Evolutionary conservation across 2,888 invertebrate species (phyloP), one percentile per base, ranked within the genome.

Genomic region (Cybosia mesomella): DNA sequence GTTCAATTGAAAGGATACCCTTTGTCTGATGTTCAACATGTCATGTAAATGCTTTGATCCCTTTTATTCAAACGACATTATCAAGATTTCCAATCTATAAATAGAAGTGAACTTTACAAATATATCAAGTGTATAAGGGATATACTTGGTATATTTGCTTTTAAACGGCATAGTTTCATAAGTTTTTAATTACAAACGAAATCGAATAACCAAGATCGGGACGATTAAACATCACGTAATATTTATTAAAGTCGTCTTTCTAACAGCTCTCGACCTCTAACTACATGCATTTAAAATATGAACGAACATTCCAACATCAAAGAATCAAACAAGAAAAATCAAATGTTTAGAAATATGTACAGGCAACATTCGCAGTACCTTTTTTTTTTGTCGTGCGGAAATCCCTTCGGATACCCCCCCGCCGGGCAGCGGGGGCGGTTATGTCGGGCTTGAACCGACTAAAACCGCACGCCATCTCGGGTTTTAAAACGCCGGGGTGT

Each of bases 91-190:
- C 74, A 77, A 62, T 66, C 57, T 61, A 71, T 78, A 73, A 49
- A 49, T 49, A n/a, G 7, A n/a, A n/a, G 49, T 49, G 49, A n/a
- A 49, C 49, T n/a, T 49, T 49, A n/a, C 18, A 49, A 49, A 80
- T n/a, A n/a, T n/a, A n/a, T n/a, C n/a, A n/a, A n/a, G n/a, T n/a
- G n/a, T n/a, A n/a, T n/a, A n/a, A n/a, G n/a, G n/a, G n/a, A n/a
- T n/a, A n/a, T n/a, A n/a, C n/a, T n/a, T n/a, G 84, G 83, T 81
- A 79, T 79, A 75, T 83, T 86, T 86, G 80, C 86, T 82, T 49
- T 49, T 83, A 84, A 89, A 85, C 66, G 70, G 67, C 71, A 67
- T 61, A 67, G 72, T 74, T 79, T 74, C 74, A 78, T 70, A 76
- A 83, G 73, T 79, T 75, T 77, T 81, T 83, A 83, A 84, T 84